Conservation (phyloP, 2,113 vertebrate genomes). For the Embiotoca jacksoni region DNA sequence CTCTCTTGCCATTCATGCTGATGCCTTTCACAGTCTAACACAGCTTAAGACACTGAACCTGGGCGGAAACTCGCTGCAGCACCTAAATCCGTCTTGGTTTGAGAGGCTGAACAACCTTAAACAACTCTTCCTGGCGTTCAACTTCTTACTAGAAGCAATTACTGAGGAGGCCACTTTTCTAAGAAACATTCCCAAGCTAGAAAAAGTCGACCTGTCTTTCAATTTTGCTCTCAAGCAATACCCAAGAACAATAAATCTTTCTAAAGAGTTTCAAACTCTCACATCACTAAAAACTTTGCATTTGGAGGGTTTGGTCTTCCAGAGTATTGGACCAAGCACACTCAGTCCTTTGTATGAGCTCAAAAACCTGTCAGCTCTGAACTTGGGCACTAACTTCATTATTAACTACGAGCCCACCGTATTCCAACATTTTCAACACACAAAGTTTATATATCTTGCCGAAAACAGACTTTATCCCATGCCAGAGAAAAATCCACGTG, state of each 20-base stretch:
- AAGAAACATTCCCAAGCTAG: slow-evolving; percentile 62
- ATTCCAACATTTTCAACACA: slow-evolving; percentile 70
- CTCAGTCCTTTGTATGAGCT: slow-evolving; percentile 78
- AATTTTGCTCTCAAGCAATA: slow-evolving; percentile 78
- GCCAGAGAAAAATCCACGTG: accelerated
- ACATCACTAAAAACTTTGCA: slow-evolving; percentile 76
- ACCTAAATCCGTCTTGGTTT: slow-evolving; percentile 78
- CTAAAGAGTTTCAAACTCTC: slow-evolving; percentile 77
- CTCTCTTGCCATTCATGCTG: slow-evolving; percentile 73
- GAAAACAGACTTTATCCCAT: slow-evolving; percentile 86
- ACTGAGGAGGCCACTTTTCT: slow-evolving; percentile 74
- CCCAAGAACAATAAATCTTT: slow-evolving; percentile 67
- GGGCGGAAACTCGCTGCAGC: slow-evolving; percentile 76
- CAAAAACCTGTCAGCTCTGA: slow-evolving; percentile 77
- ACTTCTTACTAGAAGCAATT: slow-evolving; percentile 67
- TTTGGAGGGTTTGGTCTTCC: slow-evolving; percentile 84
- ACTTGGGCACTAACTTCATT: slow-evolving; percentile 87
- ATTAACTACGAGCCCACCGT: slow-evolving; percentile 71
- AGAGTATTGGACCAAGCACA: slow-evolving; percentile 72
- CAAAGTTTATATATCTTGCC: slow-evolving; percentile 84
- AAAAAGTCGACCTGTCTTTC: slow-evolving; percentile 84
- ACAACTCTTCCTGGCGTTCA: slow-evolving; percentile 75
- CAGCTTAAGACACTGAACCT: slow-evolving; percentile 68
- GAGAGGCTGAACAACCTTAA: slow-evolving; percentile 68
- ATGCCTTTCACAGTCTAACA: slow-evolving; percentile 71